Evolutionary conservation across 2,113 vertebrate species (phyloP), one percentile per base, ranked within the genome.

Genomic region (Rallus limicola): DNA sequence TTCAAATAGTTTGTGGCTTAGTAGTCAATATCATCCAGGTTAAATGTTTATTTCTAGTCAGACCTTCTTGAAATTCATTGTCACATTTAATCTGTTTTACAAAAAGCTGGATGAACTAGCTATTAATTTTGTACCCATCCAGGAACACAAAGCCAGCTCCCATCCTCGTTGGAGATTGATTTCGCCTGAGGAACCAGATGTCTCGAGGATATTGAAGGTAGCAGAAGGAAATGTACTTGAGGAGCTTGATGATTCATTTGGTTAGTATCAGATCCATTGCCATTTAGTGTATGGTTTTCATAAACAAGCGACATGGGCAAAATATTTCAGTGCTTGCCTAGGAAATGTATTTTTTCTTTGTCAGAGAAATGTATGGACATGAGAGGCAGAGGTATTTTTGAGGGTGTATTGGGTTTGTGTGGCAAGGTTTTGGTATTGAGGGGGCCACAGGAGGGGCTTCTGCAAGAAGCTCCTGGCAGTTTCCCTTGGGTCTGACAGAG

Each of bases 171-270:
- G 86, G 53, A 90, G 95, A 10, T 94, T 88, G 13, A 36, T 77
- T 75, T 88, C 71, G 0, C 31, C 89, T 10, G 89, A 95, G 65
- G 78, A 95, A 34, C 97, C 97, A 25, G 96, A 95, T 68, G n/a
- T 94, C 64, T 98, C 97, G 11, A 94, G 91, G 80, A 93, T 97
- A 80, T 50, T 70, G 82, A 97, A 95, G 20, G 69, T 95, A 67
- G 40, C 52, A 1, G 97, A 87, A 79, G 79, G n/a, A 52, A 94
- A 92, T 59, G 82, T 95, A 1, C 93, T 97, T 11, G 97, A 97
- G 36, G 97, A 98, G 2, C 60, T 48, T 18, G 97, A 95, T 10
- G 97, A 98, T 53, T 94, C 82, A 5, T 98, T 98, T 88, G 98
- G 98, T 98, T 58, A 92, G 98, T 98, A 80, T 94, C 92, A 34